phyloP scores from a whole-genome alignment of 2,888 invertebrate species.

The Mythimna loreyi region DNA sequence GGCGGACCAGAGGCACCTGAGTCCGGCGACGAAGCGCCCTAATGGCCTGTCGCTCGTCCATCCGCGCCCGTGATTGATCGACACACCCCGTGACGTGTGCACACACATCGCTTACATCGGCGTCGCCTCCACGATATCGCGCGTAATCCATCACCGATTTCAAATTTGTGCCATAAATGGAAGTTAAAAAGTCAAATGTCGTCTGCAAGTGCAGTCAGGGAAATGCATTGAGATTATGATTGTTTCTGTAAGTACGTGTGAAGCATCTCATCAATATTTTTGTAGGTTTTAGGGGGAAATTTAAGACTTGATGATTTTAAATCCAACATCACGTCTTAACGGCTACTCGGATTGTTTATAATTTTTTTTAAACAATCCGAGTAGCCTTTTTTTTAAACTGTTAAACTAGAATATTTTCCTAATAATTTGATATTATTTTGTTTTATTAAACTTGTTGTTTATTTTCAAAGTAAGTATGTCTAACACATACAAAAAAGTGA shows the following conservation, averaged over 20 bases:
- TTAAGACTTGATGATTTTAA: too few relatives aligned
- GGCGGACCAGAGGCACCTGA: conserved; percentile 77
- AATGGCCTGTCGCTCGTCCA: conserved; percentile 89
- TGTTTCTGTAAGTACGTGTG: not conserved
- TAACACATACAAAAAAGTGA: too few relatives aligned
- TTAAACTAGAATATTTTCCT: too few relatives aligned
- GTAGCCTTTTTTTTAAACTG: too few relatives aligned
- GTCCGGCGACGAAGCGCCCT: conserved; percentile 79
- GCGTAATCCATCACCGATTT: conserved; percentile 85
- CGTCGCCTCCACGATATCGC: conserved; percentile 77
- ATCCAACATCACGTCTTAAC: too few relatives aligned
- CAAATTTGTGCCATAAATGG: conserved; percentile 71
- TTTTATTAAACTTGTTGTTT: too few relatives aligned
- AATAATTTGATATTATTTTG: too few relatives aligned
- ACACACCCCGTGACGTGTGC: conserved; percentile 83
- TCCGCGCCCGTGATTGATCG: conserved; percentile 88
- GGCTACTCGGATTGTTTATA: too few relatives aligned
- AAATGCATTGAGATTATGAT: not conserved
- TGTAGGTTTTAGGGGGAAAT: too few relatives aligned
- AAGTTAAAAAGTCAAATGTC: conserved; percentile 55
- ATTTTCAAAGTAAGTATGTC: too few relatives aligned
- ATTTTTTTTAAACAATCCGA: too few relatives aligned
- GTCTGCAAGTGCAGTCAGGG: conserved; percentile 8
- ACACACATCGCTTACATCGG: conserved; percentile 80
- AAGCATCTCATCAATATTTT: too few relatives aligned